Conservation (phyloP, 2,888 invertebrate genomes). For the Acronicta aceris region DNA sequence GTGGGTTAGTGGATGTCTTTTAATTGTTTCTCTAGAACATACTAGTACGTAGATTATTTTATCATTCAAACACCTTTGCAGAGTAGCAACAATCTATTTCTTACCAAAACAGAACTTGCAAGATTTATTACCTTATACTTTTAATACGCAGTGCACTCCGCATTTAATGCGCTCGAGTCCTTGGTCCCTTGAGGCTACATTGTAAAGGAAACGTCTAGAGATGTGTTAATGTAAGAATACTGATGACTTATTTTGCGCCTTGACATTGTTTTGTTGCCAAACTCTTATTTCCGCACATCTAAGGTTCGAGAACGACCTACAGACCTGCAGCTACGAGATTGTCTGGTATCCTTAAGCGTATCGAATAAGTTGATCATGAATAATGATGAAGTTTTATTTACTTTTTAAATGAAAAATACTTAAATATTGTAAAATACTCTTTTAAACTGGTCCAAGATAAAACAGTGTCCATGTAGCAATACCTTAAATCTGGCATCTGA, state of each 20-base stretch:
- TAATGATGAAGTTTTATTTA: too few relatives aligned
- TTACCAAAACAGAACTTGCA: neutral
- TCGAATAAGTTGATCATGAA: neutral
- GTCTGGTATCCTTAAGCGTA: constrained; percentile 2
- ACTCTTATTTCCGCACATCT: constrained; percentile 59
- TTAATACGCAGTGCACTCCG: constrained; percentile 12
- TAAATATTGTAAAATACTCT: too few relatives aligned
- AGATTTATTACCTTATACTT: constrained; percentile 2
- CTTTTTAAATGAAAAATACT: too few relatives aligned
- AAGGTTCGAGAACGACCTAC: constrained; percentile 49
- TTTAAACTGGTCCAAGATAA: too few relatives aligned
- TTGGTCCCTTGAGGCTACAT: constrained; percentile 63
- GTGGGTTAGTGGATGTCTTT: too few relatives aligned
- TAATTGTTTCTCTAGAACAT: too few relatives aligned
- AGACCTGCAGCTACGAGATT: constrained; percentile 3
- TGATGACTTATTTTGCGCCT: constrained; percentile 63
- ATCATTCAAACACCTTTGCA: too few relatives aligned
- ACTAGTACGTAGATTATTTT: too few relatives aligned
- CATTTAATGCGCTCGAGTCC: constrained; percentile 39
- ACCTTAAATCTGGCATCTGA: too few relatives aligned
- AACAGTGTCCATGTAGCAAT: too few relatives aligned
- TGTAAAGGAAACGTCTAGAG: constrained; percentile 67
- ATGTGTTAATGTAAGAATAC: constrained; percentile 62
- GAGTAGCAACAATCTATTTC: neutral
- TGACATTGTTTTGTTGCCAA: constrained; percentile 71